Evolutionary conservation across 2,113 vertebrate genomes (phyloP), one percentile per base, ranked within the genome.

Genomic region (Campylomormyrus tamandua): DNA sequence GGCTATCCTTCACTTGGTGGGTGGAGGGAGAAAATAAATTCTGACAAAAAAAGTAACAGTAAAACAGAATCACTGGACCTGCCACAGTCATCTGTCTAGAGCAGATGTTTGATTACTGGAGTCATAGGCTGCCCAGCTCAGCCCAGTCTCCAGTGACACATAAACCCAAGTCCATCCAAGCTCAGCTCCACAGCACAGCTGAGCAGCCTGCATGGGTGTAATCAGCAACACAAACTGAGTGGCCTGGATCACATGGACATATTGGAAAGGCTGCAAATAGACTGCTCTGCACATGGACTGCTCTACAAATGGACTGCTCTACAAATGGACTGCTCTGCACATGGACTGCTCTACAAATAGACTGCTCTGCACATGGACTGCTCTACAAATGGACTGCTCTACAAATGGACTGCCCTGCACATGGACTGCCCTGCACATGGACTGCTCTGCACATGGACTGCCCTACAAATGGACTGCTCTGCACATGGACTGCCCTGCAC

Each of bases 101-200:
- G 56, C 89, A 90, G 83, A 66, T 87, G 83, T 70, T 70, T 19
- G 19, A 66, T 80, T 58, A 3, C 10, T 17, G 46, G 19, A 85
- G 56, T 19, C 3, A 66, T 45, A 86, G 83, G 15, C 80, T 70
- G 3, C n/a, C 15, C 7, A 50, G 56, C 83, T 90, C 89, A 66
- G 53, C 89, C 89, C 83, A 90, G 15, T 70, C 89, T 90, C 89
- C 46, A 17, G 56, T 27, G 89, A 89, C n/a, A 49, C 13, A n/a
- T 46, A 70, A 21, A 85, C 13, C 10, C 49, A 84, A 24, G 19
- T n/a, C 83, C 83, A 8, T 84, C 89, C n/a, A 49, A 70, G 83
- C 53, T 48, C 83, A 21, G 56, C 48, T 87, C 49, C 48, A 52
- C 39, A n/a, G 42, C 39, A 83, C 52, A 24, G 83, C 53, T 70